phyloP scores from a whole-genome alignment of 1,140 invertebrate species.

The Drosophila oshimai region DNA sequence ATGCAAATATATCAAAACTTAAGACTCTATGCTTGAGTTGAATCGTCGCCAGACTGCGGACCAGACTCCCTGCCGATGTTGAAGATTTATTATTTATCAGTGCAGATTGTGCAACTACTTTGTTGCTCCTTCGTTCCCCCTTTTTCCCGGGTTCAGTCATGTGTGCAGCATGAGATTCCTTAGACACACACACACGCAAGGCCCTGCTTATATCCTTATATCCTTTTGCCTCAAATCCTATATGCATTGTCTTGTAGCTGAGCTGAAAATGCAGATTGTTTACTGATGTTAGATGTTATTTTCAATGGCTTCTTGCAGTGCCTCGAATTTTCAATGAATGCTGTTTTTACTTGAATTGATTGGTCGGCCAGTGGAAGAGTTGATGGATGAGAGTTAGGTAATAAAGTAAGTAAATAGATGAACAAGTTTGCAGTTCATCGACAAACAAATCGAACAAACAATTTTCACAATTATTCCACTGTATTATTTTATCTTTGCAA shows the following conservation, averaged over 20 bases:
- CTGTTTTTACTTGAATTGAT: no score
- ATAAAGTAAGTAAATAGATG: conserved; percentile 17
- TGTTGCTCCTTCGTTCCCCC: conserved; percentile 14
- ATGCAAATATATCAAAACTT: conserved; percentile 62
- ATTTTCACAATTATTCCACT: neutral
- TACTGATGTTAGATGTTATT: conserved; percentile 67
- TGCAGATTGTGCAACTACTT: conserved; percentile 67
- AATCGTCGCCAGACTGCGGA: conserved; percentile 30
- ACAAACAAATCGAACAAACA: conserved; percentile 1
- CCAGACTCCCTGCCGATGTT: conserved; percentile 47
- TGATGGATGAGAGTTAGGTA: conserved; percentile 16
- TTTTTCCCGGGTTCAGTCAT: conserved; percentile 30
- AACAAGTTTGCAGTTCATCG: conserved; percentile 16
- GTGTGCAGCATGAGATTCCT: conserved; percentile 64
- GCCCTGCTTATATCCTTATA: conserved; percentile 25
- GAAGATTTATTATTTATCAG: conserved; percentile 76
- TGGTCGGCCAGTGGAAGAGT: neutral
- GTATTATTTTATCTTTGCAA: neutral
- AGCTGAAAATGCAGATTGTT: conserved; percentile 69
- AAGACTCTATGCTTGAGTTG: conserved; percentile 34
- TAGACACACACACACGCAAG: conserved; percentile 21
- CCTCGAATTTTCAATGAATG: conserved; percentile 49
- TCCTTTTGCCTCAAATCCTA: conserved; percentile 41
- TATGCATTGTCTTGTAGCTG: conserved; percentile 66
- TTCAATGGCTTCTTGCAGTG: conserved; percentile 54